Conservation (phyloP, 2,888 invertebrate species). For the Sympetrum striolatum region DNA sequence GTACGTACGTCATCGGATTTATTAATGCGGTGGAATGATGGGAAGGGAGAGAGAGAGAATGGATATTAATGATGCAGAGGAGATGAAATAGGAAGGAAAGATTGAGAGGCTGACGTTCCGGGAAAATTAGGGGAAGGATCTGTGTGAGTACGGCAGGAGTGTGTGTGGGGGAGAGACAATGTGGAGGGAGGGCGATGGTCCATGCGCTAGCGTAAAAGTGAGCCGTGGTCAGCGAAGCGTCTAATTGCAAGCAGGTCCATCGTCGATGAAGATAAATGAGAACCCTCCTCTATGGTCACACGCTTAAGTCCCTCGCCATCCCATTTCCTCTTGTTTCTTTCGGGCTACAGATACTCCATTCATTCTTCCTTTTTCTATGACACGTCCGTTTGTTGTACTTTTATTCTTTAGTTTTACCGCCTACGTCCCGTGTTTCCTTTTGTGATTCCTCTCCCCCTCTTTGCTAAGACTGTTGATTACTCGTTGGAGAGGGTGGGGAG, state of each 20-base stretch:
- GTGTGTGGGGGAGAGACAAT: not conserved
- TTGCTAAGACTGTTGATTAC: not conserved
- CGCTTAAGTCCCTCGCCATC: not conserved
- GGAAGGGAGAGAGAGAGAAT: not conserved
- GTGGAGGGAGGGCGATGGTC: not conserved
- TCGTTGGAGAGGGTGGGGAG: too few species aligned
- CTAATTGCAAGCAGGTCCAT: slow-evolving; percentile 29
- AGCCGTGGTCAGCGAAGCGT: slow-evolving; percentile 20
- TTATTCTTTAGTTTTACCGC: not conserved
- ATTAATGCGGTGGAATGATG: not conserved
- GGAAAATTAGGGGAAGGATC: slow-evolving; percentile 23
- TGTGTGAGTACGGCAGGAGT: not conserved
- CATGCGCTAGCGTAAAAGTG: not conserved
- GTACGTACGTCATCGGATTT: too few species aligned
- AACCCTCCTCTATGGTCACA: not conserved
- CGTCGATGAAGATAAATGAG: slow-evolving; percentile 40
- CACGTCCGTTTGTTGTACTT: not conserved
- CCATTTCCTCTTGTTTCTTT: not conserved
- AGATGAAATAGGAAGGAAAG: not conserved
- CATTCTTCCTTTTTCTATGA: not conserved
- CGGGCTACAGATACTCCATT: not conserved
- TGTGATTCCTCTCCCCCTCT: not conserved
- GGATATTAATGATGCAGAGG: not conserved
- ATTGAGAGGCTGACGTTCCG: slow-evolving; percentile 38
- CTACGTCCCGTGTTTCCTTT: not conserved